These are phyloP conservation scores for Pteronotus mesoamericanus DNA, from an alignment of 2,797 vertebrate genomes.

Conservation along the genomic window DNA sequence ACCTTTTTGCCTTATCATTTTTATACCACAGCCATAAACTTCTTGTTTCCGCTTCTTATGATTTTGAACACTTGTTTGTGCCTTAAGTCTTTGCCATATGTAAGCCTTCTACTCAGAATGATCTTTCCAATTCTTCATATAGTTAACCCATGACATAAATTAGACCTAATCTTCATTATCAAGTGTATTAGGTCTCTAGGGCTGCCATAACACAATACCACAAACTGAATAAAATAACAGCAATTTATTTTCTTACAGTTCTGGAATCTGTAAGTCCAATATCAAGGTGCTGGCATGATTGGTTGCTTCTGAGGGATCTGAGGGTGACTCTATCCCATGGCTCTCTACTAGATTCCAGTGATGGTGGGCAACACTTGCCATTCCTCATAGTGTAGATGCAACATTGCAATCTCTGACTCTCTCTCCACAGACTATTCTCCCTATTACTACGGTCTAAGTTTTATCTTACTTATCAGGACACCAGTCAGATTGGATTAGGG, in stretches of 20 bases:
- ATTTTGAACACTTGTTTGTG: not conserved
- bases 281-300: not conserved
- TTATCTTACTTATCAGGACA: not conserved
- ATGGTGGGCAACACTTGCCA: not conserved
- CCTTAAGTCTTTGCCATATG: not conserved
- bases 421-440: not conserved
- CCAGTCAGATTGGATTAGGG: not conserved
- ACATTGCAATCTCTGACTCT: not conserved
- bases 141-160: not conserved
- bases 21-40: not conserved
- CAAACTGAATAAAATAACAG: not conserved
- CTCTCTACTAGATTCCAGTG: not conserved
- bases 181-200: not conserved
- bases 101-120: not conserved
- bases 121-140: not conserved
- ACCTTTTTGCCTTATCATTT: not conserved
- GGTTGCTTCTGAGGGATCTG: accelerated
- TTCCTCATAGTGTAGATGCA: accelerated
- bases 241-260: not conserved
- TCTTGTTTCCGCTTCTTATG: not conserved
- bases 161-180: not conserved
- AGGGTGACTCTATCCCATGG: not conserved
- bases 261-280: not conserved
- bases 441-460: not conserved
- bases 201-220: not conserved